Evolutionary conservation across 2,888 invertebrate genomes (phyloP), one percentile per base, ranked within the genome.

Genomic region (Agrochola macilenta): DNA sequence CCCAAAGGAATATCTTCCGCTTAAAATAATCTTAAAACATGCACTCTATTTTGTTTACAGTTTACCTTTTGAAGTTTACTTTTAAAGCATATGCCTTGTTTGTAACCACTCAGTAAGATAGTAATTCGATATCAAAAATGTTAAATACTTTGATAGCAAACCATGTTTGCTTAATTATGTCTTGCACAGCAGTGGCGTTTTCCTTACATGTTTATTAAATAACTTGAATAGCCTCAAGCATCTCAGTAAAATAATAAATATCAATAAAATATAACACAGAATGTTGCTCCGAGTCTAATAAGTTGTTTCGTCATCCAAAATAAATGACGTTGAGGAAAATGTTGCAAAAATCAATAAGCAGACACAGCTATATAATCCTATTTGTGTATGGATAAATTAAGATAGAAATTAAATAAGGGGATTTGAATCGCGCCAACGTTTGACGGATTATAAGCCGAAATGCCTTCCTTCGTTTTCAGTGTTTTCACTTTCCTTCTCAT

Each of bases 331-430:
- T 60, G 60, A 79, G 74, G 84, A 80, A 75, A 69, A 72, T 75
- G 23, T 65, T 65, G 57, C 57, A 57, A 73, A 78, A 82, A 84
- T 84, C 84, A 69, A 84, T 83, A 84, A 49, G 60, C 66, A 79
- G 69, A 61, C 69, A 69, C 35, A 60, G 57, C 71, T 72, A 68
- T 71, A 61, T 76, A 80, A 76, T 73, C 72, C 30, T 75, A 80
- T 84, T 83, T 83, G 58, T 80, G 58, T 84, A 73, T 73, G 61
- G 76, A 84, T 65, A 80, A 76, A 76, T 75, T 72, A 75, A 69
- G 72, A 75, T 69, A 84, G 52, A 80, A 83, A 84, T 80, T 84
- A 84, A 73, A 84, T 83, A 81, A 76, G 58, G 35, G 76, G 49
- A 84, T 84, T 81, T 73, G 63, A 68, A 76, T 75, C 54, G 20